phyloP scores from a whole-genome alignment of 2,797 vertebrate species.

The Gallirallus australis region DNA sequence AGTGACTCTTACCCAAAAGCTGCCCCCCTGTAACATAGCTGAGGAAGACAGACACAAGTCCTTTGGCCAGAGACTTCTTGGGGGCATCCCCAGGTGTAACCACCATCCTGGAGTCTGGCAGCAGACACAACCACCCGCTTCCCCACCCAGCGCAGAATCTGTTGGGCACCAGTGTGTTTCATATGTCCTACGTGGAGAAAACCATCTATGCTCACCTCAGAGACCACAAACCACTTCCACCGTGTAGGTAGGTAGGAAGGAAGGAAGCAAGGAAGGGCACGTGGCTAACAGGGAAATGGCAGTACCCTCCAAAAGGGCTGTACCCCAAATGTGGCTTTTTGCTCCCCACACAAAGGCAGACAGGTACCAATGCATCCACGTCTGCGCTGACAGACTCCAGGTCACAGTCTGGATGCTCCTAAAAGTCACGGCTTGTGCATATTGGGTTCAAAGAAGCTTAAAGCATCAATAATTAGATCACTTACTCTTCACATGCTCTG shows the following conservation, averaged over 20 bases:
- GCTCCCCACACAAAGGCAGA: background rate
- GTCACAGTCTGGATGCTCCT: background rate
- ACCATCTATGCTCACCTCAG: too few species aligned
- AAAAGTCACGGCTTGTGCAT: background rate
- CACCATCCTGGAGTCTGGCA: background rate
- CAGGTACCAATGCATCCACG: background rate
- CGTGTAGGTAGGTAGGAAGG: too few species aligned
- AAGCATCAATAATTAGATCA: background rate
- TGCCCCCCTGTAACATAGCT: background rate
- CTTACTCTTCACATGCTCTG: background rate
- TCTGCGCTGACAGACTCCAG: background rate
- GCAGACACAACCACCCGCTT: background rate
- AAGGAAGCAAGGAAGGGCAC: background rate
- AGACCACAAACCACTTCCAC: background rate
- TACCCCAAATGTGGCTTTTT: accelerated
- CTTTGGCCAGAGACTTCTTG: background rate
- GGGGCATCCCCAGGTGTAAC: background rate
- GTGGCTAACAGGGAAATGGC: background rate
- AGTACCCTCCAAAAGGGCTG: background rate
- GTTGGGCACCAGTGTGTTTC: background rate
- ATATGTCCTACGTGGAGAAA: background rate
- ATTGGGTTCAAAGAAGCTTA: background rate
- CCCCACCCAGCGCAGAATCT: background rate
- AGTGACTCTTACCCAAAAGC: background rate
- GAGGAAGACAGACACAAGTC: background rate